Percentiles rank a stretch among this genome's conserved stretches.
Evolutionary conservation across 2,888 invertebrate genomes (phyloP).

Genomic region (Mantis religiosa): DNA sequence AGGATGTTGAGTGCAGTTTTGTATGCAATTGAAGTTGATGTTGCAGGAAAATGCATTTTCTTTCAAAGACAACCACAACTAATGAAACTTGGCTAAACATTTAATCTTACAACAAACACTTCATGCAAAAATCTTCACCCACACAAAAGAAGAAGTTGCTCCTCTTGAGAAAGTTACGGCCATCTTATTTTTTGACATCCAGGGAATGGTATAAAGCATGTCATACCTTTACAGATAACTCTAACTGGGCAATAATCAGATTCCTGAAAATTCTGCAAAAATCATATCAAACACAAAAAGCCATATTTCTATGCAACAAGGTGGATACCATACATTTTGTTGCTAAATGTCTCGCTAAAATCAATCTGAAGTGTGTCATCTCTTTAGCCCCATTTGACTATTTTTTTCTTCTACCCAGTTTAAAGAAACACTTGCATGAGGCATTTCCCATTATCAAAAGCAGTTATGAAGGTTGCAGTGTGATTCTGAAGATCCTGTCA

Average conservation of each 20-base stretch:
- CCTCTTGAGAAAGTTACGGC: background rate
- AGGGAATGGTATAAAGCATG: background rate
- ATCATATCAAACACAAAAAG: background rate
- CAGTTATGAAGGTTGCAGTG: background rate
- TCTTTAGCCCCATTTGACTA: background rate
- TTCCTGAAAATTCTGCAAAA: background rate
- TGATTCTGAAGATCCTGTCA: too few relatives aligned
- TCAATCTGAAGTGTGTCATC: background rate
- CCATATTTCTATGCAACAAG: background rate
- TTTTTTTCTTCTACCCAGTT: background rate
- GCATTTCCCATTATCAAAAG: background rate
- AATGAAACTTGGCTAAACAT: too few relatives aligned
- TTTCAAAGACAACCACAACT: too few relatives aligned
- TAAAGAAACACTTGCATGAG: background rate
- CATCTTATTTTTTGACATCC: background rate
- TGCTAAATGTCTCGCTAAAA: background rate
- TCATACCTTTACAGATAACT: background rate
- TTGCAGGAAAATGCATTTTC: too few relatives aligned
- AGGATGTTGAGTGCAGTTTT: too few relatives aligned
- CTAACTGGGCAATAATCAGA: background rate
- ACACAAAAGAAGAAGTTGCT: background rate
- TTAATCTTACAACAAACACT: too few relatives aligned
- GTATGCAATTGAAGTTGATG: too few relatives aligned
- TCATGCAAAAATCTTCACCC: too few relatives aligned
- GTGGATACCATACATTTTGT: background rate